Percentiles rank a stretch among this genome's conserved stretches.
Conservation (phyloP, 2,888 invertebrate genomes). For the Eudemis profundana region DNA sequence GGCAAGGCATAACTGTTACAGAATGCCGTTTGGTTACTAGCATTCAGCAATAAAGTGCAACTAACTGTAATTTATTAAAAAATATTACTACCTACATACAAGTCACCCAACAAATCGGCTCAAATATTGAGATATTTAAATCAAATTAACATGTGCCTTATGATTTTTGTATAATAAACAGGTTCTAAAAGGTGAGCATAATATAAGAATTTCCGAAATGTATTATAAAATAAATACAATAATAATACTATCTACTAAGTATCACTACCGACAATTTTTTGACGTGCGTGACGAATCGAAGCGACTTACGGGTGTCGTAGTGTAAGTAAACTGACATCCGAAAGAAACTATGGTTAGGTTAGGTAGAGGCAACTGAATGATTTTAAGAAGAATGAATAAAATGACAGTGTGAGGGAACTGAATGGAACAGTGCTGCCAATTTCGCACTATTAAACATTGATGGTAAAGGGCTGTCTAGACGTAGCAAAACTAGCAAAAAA, state of each 20-base stretch:
- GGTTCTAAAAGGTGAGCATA: background rate
- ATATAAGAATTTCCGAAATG: background rate
- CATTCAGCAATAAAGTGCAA: conserved; percentile 13
- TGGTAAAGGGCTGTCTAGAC: too few relatives aligned
- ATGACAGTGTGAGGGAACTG: too few relatives aligned
- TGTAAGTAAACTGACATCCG: background rate
- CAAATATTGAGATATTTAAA: conserved; percentile 19
- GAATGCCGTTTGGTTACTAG: conserved; percentile 11
- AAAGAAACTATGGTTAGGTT: background rate
- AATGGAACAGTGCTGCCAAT: too few relatives aligned
- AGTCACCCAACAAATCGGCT: conserved; percentile 26
- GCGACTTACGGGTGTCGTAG: background rate
- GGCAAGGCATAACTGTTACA: conserved; percentile 19
- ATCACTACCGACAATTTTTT: conserved; percentile 26
- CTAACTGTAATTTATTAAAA: conserved; percentile 22
- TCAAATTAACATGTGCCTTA: conserved; percentile 8
- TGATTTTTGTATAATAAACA: conserved; percentile 4
- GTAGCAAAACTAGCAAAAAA: too few relatives aligned
- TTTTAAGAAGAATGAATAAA: too few relatives aligned
- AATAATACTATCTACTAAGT: conserved; percentile 13
- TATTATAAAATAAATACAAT: background rate
- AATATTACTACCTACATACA: conserved; percentile 41
- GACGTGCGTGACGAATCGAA: conserved; percentile 2
- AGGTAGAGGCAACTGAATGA: background rate
- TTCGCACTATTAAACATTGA: too few relatives aligned